Percentiles rank a stretch among this genome's conserved stretches.
Evolutionary conservation across 2,888 invertebrate species (phyloP).

Genomic region (Drosophila mercatorum): DNA sequence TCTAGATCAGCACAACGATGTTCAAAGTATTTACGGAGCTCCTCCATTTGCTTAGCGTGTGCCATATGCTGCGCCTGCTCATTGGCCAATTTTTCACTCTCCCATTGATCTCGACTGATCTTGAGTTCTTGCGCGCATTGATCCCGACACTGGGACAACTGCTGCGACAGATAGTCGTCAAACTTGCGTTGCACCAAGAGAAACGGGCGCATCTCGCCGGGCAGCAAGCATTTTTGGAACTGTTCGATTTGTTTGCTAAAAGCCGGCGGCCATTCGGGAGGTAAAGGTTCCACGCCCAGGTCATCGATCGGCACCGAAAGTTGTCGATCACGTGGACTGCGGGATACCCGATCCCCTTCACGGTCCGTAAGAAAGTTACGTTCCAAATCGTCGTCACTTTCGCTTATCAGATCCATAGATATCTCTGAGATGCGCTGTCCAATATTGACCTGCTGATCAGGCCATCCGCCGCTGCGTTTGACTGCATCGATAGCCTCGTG

Average conservation of each 20-base stretch:
- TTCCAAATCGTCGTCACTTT: slow-evolving; percentile 84
- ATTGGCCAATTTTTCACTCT: slow-evolving; percentile 87
- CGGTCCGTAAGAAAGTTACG: slow-evolving; percentile 81
- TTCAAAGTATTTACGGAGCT: slow-evolving; percentile 91
- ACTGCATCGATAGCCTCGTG: slow-evolving; percentile 84
- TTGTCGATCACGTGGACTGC: slow-evolving; percentile 82
- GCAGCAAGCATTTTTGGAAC: slow-evolving; percentile 82
- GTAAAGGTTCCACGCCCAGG: slow-evolving; percentile 43
- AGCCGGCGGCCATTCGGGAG: slow-evolving; percentile 65
- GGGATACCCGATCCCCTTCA: slow-evolving; percentile 76
- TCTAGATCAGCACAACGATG: slow-evolving; percentile 92
- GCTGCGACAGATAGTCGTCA: slow-evolving; percentile 86
- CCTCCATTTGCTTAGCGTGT: slow-evolving; percentile 91
- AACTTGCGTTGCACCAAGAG: slow-evolving; percentile 86
- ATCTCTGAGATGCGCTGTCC: slow-evolving; percentile 84
- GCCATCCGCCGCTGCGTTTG: slow-evolving; percentile 73
- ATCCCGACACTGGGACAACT: slow-evolving; percentile 85
- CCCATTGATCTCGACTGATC: slow-evolving; percentile 84
- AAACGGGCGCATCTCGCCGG: slow-evolving; percentile 83
- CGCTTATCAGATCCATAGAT: slow-evolving; percentile 84
- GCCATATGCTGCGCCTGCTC: slow-evolving; percentile 87
- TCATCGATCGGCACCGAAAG: slow-evolving; percentile 69
- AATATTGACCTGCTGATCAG: slow-evolving; percentile 82
- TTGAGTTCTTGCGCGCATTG: slow-evolving; percentile 82
- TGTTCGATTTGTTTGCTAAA: slow-evolving; percentile 84